These are phyloP conservation scores for Phenganax marumi DNA, from an alignment of 92 coral and sea anemone species.

Conservation along the genomic window DNA sequence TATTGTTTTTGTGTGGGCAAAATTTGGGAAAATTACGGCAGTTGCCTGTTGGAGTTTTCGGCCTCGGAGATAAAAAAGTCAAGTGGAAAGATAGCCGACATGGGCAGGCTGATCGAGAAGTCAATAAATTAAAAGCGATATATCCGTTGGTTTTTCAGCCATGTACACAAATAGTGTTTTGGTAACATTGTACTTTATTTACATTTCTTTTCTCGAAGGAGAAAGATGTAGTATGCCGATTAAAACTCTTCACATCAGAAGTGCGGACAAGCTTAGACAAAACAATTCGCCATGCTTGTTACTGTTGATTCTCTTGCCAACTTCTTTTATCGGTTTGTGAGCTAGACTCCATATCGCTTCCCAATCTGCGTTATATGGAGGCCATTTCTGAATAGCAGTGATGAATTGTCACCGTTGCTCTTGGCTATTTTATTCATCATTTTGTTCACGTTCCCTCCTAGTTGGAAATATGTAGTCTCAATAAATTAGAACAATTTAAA, in stretches of 20 bases:
- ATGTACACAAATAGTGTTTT: background rate
- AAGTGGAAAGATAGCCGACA: background rate
- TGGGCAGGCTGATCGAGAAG: background rate
- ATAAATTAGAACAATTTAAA: background rate
- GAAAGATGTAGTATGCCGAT: background rate
- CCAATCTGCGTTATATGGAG: too few species aligned
- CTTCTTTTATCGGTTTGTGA: too few species aligned
- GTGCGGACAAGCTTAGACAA: background rate
- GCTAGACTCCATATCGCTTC: too few species aligned
- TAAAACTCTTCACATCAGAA: background rate
- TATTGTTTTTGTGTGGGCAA: background rate
- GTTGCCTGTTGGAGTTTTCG: background rate
- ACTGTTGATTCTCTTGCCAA: background rate
- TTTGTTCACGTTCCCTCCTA: constrained; percentile 20
- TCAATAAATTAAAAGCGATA: background rate
- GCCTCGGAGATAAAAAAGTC: background rate
- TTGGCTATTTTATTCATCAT: background rate
- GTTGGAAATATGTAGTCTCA: constrained; percentile 7
- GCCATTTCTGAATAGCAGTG: too few species aligned
- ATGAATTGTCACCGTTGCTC: background rate
- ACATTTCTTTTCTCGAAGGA: background rate
- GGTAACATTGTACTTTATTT: background rate
- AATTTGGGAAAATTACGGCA: constrained; percentile 4
- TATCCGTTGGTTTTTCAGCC: background rate
- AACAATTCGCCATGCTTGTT: constrained; percentile 4